phyloP scores from a whole-genome alignment of 2,888 invertebrate genomes.

The Latheticus oryzae region DNA sequence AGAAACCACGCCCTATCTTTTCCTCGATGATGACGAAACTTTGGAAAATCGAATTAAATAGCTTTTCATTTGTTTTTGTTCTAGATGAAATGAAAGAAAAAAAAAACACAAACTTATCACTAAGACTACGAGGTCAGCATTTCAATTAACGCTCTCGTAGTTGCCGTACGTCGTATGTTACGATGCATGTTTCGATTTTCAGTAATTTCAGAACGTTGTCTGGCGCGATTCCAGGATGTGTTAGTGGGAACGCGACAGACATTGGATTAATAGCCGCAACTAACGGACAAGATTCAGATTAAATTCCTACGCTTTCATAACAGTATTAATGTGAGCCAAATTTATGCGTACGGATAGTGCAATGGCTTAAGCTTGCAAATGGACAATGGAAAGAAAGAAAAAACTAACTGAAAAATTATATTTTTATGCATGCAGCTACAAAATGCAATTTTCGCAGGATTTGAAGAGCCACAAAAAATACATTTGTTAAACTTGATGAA shows the following conservation, averaged over 20 bases:
- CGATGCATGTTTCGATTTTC: slow-evolving; percentile 32
- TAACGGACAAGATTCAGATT: slow-evolving; percentile 56
- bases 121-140: slow-evolving; percentile 1
- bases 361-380: slow-evolving; percentile 4
- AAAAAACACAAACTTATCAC: background rate
- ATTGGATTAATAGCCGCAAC: slow-evolving; percentile 53
- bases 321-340: slow-evolving; percentile 45
- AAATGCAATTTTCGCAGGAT: too few species aligned
- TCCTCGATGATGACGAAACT: too few species aligned
- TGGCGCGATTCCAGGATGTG: slow-evolving; percentile 34
- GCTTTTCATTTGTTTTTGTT: background rate
- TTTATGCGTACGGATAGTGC: slow-evolving; percentile 29
- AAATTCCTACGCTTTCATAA: slow-evolving; percentile 53
- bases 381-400: background rate
- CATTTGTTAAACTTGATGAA: too few species aligned
- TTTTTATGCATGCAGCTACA: too few species aligned
- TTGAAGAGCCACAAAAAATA: too few species aligned
- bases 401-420: background rate
- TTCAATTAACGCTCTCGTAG: slow-evolving; percentile 25
- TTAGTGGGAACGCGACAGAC: slow-evolving; percentile 28
- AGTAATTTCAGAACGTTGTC: slow-evolving; percentile 21
- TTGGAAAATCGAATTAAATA: too few species aligned
- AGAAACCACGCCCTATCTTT: background rate
- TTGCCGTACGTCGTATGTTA: background rate
- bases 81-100: too few species aligned